Base-by-base conservation (phyloP, 2,797 vertebrate genomes). In the Pterois miles region DNA sequence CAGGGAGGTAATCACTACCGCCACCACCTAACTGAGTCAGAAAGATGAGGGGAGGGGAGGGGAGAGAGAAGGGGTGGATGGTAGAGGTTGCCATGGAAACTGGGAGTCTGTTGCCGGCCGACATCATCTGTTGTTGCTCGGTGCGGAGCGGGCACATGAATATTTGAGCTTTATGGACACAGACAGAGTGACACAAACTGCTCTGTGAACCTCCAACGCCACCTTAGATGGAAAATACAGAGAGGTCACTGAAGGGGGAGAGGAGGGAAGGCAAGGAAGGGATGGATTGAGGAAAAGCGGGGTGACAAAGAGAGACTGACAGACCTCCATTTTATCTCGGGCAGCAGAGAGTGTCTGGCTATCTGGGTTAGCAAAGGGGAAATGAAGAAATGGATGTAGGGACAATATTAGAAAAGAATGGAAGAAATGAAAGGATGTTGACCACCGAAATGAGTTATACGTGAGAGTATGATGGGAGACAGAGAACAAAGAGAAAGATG, bases 31-130 rank as follows among this genome's bases (percentile, higher is more conserved):
- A 69, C 87, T 65, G 66, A 88, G 71, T 80, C 76, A 67, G 54
- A 60, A 72, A 53, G 57, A 65, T 62, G 46, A 81, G 25, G 43
- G 76, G 73, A 46, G 13, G 54, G 31, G 23, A 43, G 14, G 40
- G 1, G 29, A 6, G 5, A 6, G 29, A 6, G 29, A 6, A 31
- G n/a, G 59, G 52, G 40, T 12, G 84, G 87, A 88, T 86, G 86
- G 81, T 65, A 85, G 74, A 70, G 81, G 94, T 95, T 93, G 78
- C 91, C 90, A 94, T 95, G 91, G 94, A 93, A 94, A 95, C 94
- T 91, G 90, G 56, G 76, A 91, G 91, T 89, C 88, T 89, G 86
- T 91, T 80, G 69, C 83, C 56, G 33, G 67, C 83, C 86, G 65
- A 90, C 91, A 90, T 92, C 89, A 92, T 94, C 76, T 88, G 88